Base-by-base conservation (phyloP, 1,140 invertebrate genomes). In the Lepidurus couesii region DNA sequence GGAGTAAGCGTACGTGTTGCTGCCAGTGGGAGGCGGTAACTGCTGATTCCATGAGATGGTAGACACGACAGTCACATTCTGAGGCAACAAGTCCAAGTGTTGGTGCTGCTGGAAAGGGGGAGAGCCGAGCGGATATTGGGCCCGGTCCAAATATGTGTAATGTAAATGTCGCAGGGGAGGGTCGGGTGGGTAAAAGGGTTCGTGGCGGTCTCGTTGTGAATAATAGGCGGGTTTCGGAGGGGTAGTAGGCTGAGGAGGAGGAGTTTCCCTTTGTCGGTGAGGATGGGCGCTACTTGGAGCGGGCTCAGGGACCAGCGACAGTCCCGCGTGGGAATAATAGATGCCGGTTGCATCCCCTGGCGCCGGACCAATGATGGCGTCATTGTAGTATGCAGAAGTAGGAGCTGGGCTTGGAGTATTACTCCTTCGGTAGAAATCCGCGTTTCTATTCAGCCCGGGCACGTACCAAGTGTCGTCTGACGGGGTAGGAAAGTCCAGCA, bases 111-210 rank as follows among this genome's bases (percentile, higher is more conserved):
- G 53, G 21, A 65, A 65, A 16, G 53, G 53, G 53, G 53, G 53
- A n/a, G 53, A 65, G 13, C 53, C 53, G 13, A 9, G 6, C 21
- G 53, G 53, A 21, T 13, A 21, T 65, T 16, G 9, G 53, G 53
- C 16, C 21, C 53, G 53, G 8, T 21, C 53, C 53, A 65, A 16
- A 9, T 13, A 21, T 7, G 53, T 65, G 53, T 65, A 65, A 21
- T 65, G 53, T 65, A 65, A 65, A 65, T 65, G 53, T 65, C 53
- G 53, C 16, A n/a, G 53, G 53, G 53, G 53, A 13, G 53, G 53
- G 8, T 65, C 53, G 53, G 53, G 53, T 0, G 53, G 53, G 53
- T 13, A 65, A 16, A 21, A 21, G 16, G n/a, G 53, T 13, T 65
- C 53, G 16, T 21, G 4, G 53, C 6, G 53, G 21, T 13, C 53